Percentiles rank a stretch among this genome's conserved stretches.
These are phyloP conservation scores for Toxotes lorentzi DNA, from an alignment of 2,797 vertebrate species.

Conservation along the genomic window DNA sequence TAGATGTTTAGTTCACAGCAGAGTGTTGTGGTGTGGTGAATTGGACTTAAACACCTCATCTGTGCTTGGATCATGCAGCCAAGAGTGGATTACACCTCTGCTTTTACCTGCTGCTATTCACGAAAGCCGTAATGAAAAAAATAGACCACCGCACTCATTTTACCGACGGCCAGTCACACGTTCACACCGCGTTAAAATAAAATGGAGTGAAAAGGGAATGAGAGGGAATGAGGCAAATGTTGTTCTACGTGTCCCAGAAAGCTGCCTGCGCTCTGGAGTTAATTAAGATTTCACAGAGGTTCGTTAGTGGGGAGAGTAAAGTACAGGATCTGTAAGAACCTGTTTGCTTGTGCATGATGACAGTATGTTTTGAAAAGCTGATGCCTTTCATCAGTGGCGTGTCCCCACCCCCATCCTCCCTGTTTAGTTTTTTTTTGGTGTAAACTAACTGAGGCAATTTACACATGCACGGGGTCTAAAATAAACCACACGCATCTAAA, in stretches of 20 bases:
- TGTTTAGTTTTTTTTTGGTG: slow-evolving; percentile 28
- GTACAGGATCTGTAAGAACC: slow-evolving; percentile 41
- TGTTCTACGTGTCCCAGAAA: slow-evolving; percentile 71
- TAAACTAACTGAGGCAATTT: slow-evolving; percentile 55
- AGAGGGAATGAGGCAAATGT: slow-evolving; percentile 58
- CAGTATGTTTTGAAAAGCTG: slow-evolving; percentile 62
- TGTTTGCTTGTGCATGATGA: slow-evolving; percentile 57
- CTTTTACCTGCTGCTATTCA: slow-evolving; percentile 77
- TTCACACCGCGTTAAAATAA: slow-evolving; percentile 63
- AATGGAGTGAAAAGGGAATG: slow-evolving; percentile 50
- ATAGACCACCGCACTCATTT: slow-evolving; percentile 55
- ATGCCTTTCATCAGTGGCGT: slow-evolving; percentile 64
- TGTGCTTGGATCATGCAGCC: slow-evolving; percentile 50
- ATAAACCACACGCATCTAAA: slow-evolving; percentile 47
- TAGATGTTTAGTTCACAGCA: slow-evolving; percentile 69
- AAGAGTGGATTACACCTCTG: slow-evolving; percentile 42
- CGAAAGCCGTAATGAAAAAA: slow-evolving; percentile 70
- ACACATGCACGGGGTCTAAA: slow-evolving; percentile 38
- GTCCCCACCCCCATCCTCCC: neutral
- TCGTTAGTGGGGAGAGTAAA: slow-evolving; percentile 35
- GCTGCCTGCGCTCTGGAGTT: slow-evolving; percentile 72
- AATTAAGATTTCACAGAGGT: slow-evolving; percentile 71
- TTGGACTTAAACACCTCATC: slow-evolving; percentile 61
- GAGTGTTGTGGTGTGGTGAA: slow-evolving; percentile 41
- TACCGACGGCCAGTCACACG: slow-evolving; percentile 57